Percentiles rank a stretch among this genome's conserved stretches.
Conservation (phyloP, 2,797 vertebrate species). For the Hafferia zeledoni region DNA sequence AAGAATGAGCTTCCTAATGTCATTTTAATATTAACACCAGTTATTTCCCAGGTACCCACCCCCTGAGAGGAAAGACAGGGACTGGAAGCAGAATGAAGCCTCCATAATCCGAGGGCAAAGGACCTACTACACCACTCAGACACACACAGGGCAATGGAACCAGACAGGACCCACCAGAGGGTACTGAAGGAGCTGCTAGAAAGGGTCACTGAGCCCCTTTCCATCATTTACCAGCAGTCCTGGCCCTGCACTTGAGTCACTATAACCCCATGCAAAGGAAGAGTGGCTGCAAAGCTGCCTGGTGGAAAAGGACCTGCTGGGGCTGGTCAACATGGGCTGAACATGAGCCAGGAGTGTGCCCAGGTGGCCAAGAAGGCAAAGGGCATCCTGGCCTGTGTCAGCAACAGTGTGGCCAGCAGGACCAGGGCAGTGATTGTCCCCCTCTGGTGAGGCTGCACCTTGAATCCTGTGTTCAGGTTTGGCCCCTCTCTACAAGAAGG, state of each 20-base stretch:
- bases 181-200: background rate
- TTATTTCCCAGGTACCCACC: background rate
- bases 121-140: background rate
- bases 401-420: rapidly evolving
- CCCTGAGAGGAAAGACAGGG: background rate
- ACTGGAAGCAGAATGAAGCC: background rate
- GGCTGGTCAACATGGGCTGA: rapidly evolving
- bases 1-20: background rate
- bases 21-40: background rate
- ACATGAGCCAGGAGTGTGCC: too few species aligned
- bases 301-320: background rate
- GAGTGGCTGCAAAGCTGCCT: background rate
- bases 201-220: background rate
- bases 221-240: background rate
- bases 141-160: background rate
- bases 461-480: rapidly evolving
- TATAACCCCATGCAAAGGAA: background rate
- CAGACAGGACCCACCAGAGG: background rate
- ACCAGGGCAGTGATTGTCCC: background rate
- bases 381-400: background rate
- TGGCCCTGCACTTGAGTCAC: background rate
- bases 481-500: background rate
- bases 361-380: background rate
- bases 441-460: background rate
- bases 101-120: background rate